Base-by-base conservation (phyloP, 2,797 vertebrate species). In the Diceros bicornis region DNA sequence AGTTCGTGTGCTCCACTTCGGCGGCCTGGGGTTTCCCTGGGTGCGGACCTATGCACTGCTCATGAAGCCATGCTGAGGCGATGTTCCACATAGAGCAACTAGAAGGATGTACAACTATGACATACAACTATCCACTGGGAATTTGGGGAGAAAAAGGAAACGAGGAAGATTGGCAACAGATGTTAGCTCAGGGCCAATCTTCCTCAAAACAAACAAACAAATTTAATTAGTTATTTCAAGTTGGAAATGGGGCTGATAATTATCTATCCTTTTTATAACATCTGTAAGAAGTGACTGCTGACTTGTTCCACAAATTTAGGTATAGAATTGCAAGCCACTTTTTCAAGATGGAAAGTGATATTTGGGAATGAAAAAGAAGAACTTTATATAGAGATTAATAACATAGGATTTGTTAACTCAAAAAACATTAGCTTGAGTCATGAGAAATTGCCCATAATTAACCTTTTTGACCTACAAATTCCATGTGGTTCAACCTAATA, bases 301-400 rank as follows among this genome's bases (percentile, higher is more conserved):
- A 55, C 68, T 29, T 79, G 20, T 78, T 84, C 4, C 29, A 78
- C 44, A 93, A 25, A 62, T 89, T 78, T 83, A 93, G 21, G 10
- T 78, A 20, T 57, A 64, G 34, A 61, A 71, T 93, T 55, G 37
- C 64, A 69, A 75, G 7, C 44, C 29, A 71, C 29, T 89, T 90
- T 96, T 85, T 79, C 55, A 87, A 95, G 59, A 66, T 82, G 50
- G 41, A 68, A 83, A 78, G 71, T 77, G 44, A 82, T 78, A 52
- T 64, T 64, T 92, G 84, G n/a, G 41, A 59, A 81, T 91, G 47
- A 81, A 90, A 90, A 59, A 84, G 66, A 79, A 68, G 2, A 85
- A 79, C 16, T 85, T 85, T 72, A 47, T 57, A 21, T 84, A 85
- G 50, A 62, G 18, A 34, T 78, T 41, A 84, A 55, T 89, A 78